Conservation (phyloP, 1,140 invertebrate species). For the Leptinotarsa undecemlineata region DNA sequence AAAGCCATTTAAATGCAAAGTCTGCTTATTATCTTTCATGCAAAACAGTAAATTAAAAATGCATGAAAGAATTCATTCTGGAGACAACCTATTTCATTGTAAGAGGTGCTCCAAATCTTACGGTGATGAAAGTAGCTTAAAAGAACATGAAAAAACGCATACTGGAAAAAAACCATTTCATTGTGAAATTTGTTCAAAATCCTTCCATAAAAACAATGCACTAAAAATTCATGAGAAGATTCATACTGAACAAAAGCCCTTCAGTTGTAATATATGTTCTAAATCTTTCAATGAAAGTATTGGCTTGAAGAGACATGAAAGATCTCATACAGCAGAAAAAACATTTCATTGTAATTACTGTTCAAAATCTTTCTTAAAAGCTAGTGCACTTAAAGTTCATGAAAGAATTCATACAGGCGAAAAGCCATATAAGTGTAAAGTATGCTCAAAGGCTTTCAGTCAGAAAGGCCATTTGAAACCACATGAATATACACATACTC, state of each 20-base stretch:
- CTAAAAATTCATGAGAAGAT: background rate
- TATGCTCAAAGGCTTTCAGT: background rate
- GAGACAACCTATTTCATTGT: constrained; percentile 50
- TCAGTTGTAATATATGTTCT: background rate
- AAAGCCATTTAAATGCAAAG: too few relatives aligned
- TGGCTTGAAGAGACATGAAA: background rate
- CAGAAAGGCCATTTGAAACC: background rate
- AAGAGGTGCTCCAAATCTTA: constrained; percentile 64
- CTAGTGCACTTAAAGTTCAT: background rate
- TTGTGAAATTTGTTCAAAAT: constrained; percentile 9
- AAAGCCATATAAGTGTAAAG: background rate
- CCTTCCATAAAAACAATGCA: background rate
- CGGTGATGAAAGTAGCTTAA: background rate
- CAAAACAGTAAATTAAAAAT: too few relatives aligned
- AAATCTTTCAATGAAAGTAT: background rate
- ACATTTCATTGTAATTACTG: background rate
- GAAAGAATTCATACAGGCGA: background rate
- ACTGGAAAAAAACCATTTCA: constrained; percentile 16
- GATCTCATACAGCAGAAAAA: constrained; percentile 55
- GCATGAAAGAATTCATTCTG: too few relatives aligned
- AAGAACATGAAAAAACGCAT: background rate
- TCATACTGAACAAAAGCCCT: background rate
- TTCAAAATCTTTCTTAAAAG: background rate
- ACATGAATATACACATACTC: background rate
- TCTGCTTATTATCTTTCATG: too few relatives aligned